These are phyloP conservation scores for Euleptes europaea DNA, from an alignment of 2,113 vertebrate genomes.

Conservation along the genomic window DNA sequence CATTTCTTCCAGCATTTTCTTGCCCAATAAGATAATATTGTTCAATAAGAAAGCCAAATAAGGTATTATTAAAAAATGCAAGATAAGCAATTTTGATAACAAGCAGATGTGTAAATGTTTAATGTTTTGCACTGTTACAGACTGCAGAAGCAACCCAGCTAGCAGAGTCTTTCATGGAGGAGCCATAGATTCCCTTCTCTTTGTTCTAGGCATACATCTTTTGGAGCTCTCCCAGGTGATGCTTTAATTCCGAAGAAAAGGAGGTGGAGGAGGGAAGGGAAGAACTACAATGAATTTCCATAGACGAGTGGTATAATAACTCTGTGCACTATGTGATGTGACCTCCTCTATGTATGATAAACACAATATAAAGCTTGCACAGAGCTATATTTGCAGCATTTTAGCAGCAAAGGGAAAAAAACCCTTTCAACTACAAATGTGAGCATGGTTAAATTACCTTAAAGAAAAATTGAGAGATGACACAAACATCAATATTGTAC, in stretches of 20 bases:
- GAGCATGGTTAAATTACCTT: neutral
- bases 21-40: conserved; percentile 45
- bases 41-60: conserved; percentile 58
- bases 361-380: conserved; percentile 1
- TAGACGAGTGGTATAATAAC: conserved; percentile 25
- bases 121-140: conserved; percentile 55
- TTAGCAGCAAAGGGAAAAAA: neutral
- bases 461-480: conserved; percentile 38
- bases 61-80: conserved; percentile 65
- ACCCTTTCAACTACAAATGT: conserved; percentile 9
- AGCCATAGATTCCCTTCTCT: conserved; percentile 73
- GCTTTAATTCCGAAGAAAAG: conserved; percentile 40
- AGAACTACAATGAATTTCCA: conserved; percentile 21
- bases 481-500: conserved; percentile 19
- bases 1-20: conserved; percentile 1
- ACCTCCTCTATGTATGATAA: conserved; percentile 29
- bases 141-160: conserved; percentile 45
- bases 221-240: conserved; percentile 46
- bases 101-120: conserved; percentile 69
- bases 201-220: conserved; percentile 68
- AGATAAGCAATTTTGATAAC: conserved; percentile 71
- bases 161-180: conserved; percentile 34
- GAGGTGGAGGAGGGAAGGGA: neutral
- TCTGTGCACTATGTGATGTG: neutral
- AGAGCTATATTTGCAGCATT: conserved; percentile 12